Conservation (phyloP, 2,113 vertebrate species). For the Chaetodon trifascialis region DNA sequence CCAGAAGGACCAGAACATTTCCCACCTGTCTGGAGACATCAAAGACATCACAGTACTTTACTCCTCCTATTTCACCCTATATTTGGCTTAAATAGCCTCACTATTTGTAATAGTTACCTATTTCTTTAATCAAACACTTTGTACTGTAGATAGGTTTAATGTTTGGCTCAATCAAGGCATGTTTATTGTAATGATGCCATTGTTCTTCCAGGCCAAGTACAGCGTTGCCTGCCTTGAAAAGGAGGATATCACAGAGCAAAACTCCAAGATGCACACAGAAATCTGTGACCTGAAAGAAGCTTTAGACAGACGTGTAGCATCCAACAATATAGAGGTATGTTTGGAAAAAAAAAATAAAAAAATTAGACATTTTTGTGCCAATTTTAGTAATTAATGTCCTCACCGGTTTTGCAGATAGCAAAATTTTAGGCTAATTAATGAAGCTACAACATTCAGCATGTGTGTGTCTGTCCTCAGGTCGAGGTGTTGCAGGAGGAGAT, state of each 20-base stretch:
- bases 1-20: conserved; percentile 87
- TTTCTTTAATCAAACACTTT: not conserved
- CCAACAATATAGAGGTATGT: conserved; percentile 91
- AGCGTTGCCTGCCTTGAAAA: conserved; percentile 83
- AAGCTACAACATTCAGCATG: too few relatives aligned
- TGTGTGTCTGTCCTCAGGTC: conserved; percentile 79
- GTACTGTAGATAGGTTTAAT: not conserved
- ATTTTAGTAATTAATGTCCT: not conserved
- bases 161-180: not conserved
- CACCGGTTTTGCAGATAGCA: not conserved
- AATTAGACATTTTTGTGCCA: not conserved
- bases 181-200: conserved; percentile 1
- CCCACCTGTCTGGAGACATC: conserved; percentile 87
- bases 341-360: not conserved
- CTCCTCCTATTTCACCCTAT: not conserved
- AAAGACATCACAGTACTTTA: conserved; percentile 88
- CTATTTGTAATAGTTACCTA: not conserved
- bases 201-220: conserved; percentile 86
- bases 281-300: conserved; percentile 87
- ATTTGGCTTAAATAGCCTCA: not conserved
- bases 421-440: not conserved
- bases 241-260: conserved; percentile 83
- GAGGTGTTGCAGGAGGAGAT: conserved; percentile 94
- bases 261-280: conserved; percentile 83
- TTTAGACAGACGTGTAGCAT: conserved; percentile 84